A percentile compares a stretch with the other conserved stretches of the same genome.
Evolutionary conservation across 1,140 invertebrate genomes (phyloP).

Genomic region (Arion vulgaris): DNA sequence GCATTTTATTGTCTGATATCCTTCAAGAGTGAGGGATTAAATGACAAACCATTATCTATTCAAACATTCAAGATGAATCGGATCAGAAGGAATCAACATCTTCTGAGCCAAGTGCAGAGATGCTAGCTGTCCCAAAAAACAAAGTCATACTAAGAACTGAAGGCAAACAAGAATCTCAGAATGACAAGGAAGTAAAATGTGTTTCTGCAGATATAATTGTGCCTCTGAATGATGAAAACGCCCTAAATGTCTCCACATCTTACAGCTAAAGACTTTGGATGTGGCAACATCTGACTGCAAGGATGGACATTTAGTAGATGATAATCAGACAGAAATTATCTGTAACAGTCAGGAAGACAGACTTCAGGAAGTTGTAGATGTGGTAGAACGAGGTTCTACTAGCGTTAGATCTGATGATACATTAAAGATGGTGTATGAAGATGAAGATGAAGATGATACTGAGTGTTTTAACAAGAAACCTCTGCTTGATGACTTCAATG

Average conservation of each 20-base stretch:
- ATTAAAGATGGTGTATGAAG: neutral
- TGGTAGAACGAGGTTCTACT: no score
- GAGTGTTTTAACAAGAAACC: neutral
- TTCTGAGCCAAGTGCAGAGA: no score
- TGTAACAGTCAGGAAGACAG: neutral
- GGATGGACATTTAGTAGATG: neutral
- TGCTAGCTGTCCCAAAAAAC: no score
- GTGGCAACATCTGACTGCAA: neutral
- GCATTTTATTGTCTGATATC: no score
- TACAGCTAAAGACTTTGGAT: neutral
- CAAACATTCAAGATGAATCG: neutral
- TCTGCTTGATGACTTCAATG: neutral
- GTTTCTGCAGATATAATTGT: neutral
- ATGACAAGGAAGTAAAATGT: neutral
- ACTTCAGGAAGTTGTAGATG: neutral
- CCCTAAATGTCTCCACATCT: neutral
- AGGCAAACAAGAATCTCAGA: neutral
- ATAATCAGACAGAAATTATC: neutral
- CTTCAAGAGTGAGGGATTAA: no score
- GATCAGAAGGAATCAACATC: neutral
- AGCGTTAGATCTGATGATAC: neutral
- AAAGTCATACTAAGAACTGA: no score
- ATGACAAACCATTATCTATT: neutral
- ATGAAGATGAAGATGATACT: neutral
- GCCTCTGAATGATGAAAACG: neutral